Evolutionary conservation across 2,797 vertebrate genomes (phyloP).

Genomic region (Ceryle rudis): DNA sequence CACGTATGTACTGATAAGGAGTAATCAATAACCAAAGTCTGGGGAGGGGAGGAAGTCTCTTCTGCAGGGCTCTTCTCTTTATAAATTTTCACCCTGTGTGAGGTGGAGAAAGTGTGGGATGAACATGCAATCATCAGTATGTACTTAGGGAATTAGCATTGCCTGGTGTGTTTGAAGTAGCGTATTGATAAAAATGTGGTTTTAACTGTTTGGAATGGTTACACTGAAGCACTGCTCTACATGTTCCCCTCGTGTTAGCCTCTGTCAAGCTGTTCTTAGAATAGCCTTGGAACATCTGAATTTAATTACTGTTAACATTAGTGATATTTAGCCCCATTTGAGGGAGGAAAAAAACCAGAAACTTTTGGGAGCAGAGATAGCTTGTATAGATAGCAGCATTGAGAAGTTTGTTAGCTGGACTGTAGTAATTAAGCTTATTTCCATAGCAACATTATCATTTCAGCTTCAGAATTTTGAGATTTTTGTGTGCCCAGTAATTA

Average conservation of each 20-base stretch:
- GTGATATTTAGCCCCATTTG: not conserved
- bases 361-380: not conserved
- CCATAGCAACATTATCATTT: slow-evolving; percentile 53
- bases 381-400: slow-evolving; percentile 11
- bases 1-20: not conserved
- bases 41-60: not conserved
- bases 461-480: not conserved
- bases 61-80: not conserved
- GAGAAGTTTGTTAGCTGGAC: slow-evolving; percentile 9
- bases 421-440: slow-evolving; percentile 53
- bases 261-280: not conserved
- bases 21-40: not conserved
- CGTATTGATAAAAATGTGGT: slow-evolving; percentile 2
- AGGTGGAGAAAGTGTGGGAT: not conserved
- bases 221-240: not conserved
- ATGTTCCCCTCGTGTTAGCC: not conserved
- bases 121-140: not conserved
- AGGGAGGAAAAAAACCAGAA: not conserved
- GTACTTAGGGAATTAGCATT: not conserved
- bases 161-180: not conserved
- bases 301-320: not conserved
- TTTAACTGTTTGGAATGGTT: slow-evolving; percentile 31
- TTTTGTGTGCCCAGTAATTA: slow-evolving; percentile 43
- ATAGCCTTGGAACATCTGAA: not conserved
- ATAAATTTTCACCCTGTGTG: not conserved